Evolutionary conservation across 1,140 invertebrate species (phyloP), one percentile per base, ranked within the genome.

Genomic region (Microvelia longipes): DNA sequence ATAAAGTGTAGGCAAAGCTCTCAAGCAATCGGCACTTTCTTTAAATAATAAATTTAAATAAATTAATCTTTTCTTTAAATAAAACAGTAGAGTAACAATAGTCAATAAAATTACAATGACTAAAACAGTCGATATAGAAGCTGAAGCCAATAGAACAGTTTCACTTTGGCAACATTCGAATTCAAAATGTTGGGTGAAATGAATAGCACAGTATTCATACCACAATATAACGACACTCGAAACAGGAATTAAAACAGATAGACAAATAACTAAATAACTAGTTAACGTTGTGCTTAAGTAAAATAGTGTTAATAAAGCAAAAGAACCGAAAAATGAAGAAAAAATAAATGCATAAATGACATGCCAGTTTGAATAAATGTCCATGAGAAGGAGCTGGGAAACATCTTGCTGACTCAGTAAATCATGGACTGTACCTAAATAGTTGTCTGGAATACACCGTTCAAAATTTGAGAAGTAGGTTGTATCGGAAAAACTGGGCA

Each of bases 361-460:
- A 76, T 86, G 86, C 90, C 91, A 94, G 29, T 90, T 90, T 74
- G 87, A 87, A 75, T 92, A 94, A 0, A 97, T 80, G 81, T 97
- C 93, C 66, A 89, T 87, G 1, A 96, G 81, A 77, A 94, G 86
- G 81, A 94, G 90, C 78, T 94, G 89, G 70, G 93, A 86, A 35
- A 88, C 85, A 79, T 94, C 91, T 87, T 91, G 93, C 75, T 87
- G 89, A 78, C 94, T 94, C 11, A 96, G 81, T 71, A 91, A 82
- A 11, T 85, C 86, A 82, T 93, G 93, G 70, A 94, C 83, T 77
- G 90, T 86, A 24, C 80, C 85, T 72, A 84, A 83, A 5, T 87
- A 78, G 11, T 81, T 77, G 71, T 86, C 87, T 26, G 93, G 93
- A 73, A 96, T 85, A 79, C 94, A 97, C 28, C 93, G 79, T 94